Percentiles rank a stretch among this genome's conserved stretches.
phyloP scores from a whole-genome alignment of 2,113 vertebrate species.

The Cricetomys ansorgei region DNA sequence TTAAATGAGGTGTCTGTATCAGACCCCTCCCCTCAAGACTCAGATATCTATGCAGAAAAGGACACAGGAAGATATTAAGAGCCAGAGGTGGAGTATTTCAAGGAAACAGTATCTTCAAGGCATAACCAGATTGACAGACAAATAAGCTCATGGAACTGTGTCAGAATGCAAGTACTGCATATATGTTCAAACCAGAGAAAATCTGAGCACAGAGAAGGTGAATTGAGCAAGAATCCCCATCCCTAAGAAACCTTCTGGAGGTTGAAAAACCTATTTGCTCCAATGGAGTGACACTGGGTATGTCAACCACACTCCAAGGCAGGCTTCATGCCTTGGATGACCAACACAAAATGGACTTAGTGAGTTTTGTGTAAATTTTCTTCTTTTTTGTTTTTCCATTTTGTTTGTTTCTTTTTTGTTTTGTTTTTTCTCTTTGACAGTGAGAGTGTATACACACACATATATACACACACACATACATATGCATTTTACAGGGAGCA shows the following conservation, averaged over 20 bases:
- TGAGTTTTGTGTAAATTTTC: background rate
- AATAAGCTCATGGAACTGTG: background rate
- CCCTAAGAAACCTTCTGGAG: background rate
- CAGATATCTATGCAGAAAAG: background rate
- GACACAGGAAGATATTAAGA: background rate
- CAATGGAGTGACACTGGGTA: background rate
- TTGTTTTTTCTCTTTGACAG: too few relatives aligned
- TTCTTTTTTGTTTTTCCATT: background rate
- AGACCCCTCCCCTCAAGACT: background rate
- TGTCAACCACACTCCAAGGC: background rate
- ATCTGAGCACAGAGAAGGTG: background rate
- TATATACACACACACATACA: too few relatives aligned
- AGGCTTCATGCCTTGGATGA: background rate
- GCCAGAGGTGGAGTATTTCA: background rate
- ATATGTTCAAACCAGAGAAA: background rate
- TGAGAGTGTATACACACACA: too few relatives aligned
- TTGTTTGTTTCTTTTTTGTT: background rate
- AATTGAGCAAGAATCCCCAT: background rate
- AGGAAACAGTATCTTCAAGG: background rate
- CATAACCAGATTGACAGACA: background rate
- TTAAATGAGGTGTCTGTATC: background rate
- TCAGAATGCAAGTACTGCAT: background rate
- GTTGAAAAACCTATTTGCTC: background rate
- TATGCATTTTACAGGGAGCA: too few relatives aligned
- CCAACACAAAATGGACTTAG: background rate